These are phyloP conservation scores for Zeugodacus cucurbitae DNA, from an alignment of 1,140 invertebrate species.

Conservation along the genomic window DNA sequence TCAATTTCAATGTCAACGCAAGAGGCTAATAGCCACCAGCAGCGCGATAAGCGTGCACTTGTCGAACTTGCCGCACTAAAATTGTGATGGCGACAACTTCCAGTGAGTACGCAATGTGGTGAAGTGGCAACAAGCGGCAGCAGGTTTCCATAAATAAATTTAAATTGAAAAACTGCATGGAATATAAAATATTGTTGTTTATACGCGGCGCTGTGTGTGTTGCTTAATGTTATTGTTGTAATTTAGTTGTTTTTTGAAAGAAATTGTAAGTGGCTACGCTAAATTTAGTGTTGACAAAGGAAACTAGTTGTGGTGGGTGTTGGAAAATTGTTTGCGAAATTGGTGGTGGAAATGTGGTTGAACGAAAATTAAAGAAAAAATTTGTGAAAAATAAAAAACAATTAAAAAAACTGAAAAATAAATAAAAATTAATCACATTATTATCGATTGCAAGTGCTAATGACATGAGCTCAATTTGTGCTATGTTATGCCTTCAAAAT, in stretches of 20 bases:
- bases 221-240: background rate
- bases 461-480: no score
- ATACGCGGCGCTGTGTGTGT: background rate
- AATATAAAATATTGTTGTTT: background rate
- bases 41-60: background rate
- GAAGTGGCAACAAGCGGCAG: background rate
- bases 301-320: background rate
- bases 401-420: no score
- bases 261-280: background rate
- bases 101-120: background rate
- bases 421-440: no score
- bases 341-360: background rate
- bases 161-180: background rate
- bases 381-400: no score
- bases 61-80: background rate
- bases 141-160: background rate
- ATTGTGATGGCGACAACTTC: background rate
- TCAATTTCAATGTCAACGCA: conserved; percentile 23
- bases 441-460: no score
- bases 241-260: background rate
- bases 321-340: background rate
- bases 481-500: no score
- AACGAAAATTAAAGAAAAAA: background rate
- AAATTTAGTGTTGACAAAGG: background rate
- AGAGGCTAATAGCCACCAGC: background rate